A percentile compares a stretch with the other conserved stretches of the same genome.
phyloP scores from a whole-genome alignment of 1,140 invertebrate species.

The Ditylenchus dipsaci region DNA sequence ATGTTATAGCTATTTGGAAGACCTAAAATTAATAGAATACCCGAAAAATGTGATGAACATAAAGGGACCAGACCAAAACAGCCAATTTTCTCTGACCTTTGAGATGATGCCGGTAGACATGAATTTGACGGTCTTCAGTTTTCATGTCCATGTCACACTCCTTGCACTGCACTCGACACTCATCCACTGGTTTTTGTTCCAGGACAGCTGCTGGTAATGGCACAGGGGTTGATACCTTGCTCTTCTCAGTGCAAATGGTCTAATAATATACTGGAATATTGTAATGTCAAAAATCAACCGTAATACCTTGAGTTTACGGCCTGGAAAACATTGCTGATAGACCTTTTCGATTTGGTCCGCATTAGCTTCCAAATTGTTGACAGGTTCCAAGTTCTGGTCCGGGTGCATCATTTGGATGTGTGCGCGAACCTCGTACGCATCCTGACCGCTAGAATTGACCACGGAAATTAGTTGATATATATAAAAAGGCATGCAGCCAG shows the following conservation, averaged over 20 bases:
- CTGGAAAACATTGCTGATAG: constrained; percentile 45
- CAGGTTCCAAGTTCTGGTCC: constrained; percentile 28
- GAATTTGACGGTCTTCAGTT: constrained; percentile 49
- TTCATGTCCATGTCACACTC: constrained; percentile 49
- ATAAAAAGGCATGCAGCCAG: too few relatives aligned
- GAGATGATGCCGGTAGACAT: constrained; percentile 50
- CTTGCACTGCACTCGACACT: constrained; percentile 32
- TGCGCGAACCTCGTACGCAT: constrained; percentile 45
- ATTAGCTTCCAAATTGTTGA: constrained; percentile 40
- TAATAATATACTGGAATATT: too few relatives aligned
- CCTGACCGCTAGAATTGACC: constrained; percentile 30
- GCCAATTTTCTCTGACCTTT: too few relatives aligned
- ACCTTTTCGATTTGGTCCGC: constrained; percentile 41
- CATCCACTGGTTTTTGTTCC: constrained; percentile 7
- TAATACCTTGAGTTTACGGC: constrained; percentile 41
- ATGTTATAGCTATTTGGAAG: too few relatives aligned
- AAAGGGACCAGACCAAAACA: too few relatives aligned
- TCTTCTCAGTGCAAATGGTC: too few relatives aligned
- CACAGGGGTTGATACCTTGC: constrained; percentile 1
- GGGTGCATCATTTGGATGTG: constrained; percentile 37
- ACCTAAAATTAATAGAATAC: too few relatives aligned
- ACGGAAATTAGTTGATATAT: too few relatives aligned
- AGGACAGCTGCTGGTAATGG: constrained; percentile 1
- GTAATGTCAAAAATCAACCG: not conserved
- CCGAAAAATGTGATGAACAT: too few relatives aligned